Base-by-base conservation (phyloP, 2,888 invertebrate species). In the Mamestra brassicae region DNA sequence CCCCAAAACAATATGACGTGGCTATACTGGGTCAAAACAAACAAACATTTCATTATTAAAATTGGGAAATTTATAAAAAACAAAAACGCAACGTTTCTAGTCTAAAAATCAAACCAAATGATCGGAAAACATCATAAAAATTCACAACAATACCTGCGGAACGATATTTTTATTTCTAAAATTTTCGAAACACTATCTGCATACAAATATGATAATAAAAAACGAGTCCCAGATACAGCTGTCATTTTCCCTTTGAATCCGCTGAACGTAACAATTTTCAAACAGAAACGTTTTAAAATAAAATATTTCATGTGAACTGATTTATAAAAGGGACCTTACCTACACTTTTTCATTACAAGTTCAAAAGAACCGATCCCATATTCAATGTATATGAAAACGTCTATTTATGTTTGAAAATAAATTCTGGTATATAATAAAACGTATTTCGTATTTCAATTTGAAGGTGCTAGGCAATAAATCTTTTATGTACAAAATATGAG, bases 401-500 rank as follows among this genome's bases (percentile, higher is more conserved):
- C 38, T 58, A 77, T 66, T 79, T 65, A 58, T 54, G 38, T 54
- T 83, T 36, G 47, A 42, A 68, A 78, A 83, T 79, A 54, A 26
- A 70, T 50, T 83, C 17, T 58, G 58, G 8, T 58, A 54, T 17
- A 50, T 76, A 54, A 47, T 76, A 81, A 81, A 74, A 76, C 26
- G 36, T 77, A 55, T 82, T 79, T 66, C 62, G 57, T 70, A 70
- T 83, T 83, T 83, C 78, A 79, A 66, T 78, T 83, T 66, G 77
- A 64, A 78, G 54, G 62, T 78, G 38, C 15, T 61, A 15, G 69
- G 61, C 75, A 62, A 78, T 76, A 75, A 81, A 81, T 76, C 55
- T 78, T 81, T 57, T 81, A 65, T 66, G 54, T 81, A 75, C 42
- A 76, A 81, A 81, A 78, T 76, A 81, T 80, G 64, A 81, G 42